These are phyloP conservation scores for Lonchura striata DNA, from an alignment of 2,113 vertebrate species.

Conservation along the genomic window DNA sequence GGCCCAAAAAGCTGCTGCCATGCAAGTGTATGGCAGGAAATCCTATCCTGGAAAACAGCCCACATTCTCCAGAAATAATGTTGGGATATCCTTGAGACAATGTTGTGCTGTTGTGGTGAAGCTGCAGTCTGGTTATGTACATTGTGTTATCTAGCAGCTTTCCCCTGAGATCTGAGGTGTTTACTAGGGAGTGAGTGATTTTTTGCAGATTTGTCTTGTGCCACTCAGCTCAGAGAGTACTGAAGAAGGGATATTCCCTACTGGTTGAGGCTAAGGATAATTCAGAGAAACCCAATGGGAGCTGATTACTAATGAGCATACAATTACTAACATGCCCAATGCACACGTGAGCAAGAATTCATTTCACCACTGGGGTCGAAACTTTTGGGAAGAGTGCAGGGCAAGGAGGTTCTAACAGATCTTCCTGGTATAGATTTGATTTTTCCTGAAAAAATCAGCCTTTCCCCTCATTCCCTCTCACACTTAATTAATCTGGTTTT, in stretches of 20 bases:
- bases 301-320: not conserved
- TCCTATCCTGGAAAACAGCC: not conserved
- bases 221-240: not conserved
- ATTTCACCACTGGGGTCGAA: not conserved
- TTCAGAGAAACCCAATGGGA: not conserved
- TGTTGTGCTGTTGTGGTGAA: not conserved
- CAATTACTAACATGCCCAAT: not conserved
- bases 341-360: not conserved
- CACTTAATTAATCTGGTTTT: not conserved
- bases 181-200: not conserved
- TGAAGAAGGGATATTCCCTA: not conserved
- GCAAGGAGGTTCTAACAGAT: not conserved
- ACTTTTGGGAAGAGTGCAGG: not conserved
- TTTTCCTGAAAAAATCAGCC: not conserved
- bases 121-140: not conserved
- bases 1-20: not conserved
- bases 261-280: not conserved
- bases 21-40: not conserved
- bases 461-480: rapidly evolving
- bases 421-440: not conserved
- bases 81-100: not conserved
- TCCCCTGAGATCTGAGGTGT: not conserved
- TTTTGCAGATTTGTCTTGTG: not conserved
- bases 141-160: not conserved
- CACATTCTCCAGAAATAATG: not conserved